A percentile compares a stretch with the other conserved stretches of the same genome.
Conservation (phyloP, 2,888 invertebrate genomes). For the Aelia acuminata region DNA sequence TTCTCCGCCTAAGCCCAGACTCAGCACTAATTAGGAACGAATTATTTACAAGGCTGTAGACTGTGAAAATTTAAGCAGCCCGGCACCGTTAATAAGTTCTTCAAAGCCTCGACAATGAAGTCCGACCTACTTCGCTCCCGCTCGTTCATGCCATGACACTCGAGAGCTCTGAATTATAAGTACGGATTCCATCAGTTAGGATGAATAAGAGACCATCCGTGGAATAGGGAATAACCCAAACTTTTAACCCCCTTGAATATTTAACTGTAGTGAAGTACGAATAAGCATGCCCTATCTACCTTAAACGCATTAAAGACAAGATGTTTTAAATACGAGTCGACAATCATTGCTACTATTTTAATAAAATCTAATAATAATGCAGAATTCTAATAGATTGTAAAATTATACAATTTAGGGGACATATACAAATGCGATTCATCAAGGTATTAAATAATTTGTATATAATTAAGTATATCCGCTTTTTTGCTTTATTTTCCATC, state of each 20-base stretch:
- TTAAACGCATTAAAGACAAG: too few species aligned
- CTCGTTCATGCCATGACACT: slow-evolving; percentile 15
- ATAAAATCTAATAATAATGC: too few species aligned
- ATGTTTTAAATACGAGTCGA: too few species aligned
- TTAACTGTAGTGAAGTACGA: not conserved
- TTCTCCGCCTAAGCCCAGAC: not conserved
- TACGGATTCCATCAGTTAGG: not conserved
- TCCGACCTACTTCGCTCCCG: not conserved
- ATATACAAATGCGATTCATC: too few species aligned
- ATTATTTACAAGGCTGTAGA: slow-evolving; percentile 37
- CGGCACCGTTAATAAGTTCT: slow-evolving; percentile 1
- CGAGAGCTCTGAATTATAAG: slow-evolving; percentile 12
- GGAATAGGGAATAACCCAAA: slow-evolving; percentile 13
- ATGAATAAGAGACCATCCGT: slow-evolving; percentile 20
- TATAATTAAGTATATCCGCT: too few species aligned
- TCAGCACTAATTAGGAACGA: slow-evolving; percentile 26
- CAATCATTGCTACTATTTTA: too few species aligned
- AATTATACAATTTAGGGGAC: too few species aligned
- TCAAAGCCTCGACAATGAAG: slow-evolving; percentile 32
- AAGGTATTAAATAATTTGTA: too few species aligned
- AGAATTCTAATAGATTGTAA: too few species aligned
- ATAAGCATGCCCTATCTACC: not conserved
- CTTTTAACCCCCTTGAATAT: not conserved
- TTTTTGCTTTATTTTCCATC: too few species aligned
- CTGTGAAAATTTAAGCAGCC: slow-evolving; percentile 24